Percentiles rank a stretch among this genome's conserved stretches.
Evolutionary conservation across 2,797 vertebrate species (phyloP).

Genomic region (Acipenser transmontanus): DNA sequence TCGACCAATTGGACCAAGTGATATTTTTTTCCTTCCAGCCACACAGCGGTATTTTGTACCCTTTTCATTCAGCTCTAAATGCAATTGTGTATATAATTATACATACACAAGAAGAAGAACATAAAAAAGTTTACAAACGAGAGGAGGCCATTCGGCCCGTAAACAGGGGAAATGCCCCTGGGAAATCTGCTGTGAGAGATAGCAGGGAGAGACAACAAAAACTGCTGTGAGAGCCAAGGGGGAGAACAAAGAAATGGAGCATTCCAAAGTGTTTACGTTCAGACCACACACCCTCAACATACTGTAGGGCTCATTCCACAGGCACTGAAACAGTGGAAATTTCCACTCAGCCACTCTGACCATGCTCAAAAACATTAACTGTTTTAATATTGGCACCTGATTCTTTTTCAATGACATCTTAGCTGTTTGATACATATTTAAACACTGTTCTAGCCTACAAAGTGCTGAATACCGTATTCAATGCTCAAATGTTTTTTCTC

Average conservation of each 20-base stretch:
- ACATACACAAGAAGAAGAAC: too few relatives aligned
- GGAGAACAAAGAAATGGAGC: not conserved
- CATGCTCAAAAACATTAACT: conserved; percentile 29
- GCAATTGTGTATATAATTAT: too few relatives aligned
- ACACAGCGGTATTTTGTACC: too few relatives aligned
- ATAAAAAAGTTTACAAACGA: too few relatives aligned
- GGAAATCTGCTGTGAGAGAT: not conserved
- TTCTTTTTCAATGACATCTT: too few relatives aligned
- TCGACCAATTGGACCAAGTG: too few relatives aligned
- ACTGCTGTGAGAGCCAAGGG: not conserved
- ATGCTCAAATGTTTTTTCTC: too few relatives aligned
- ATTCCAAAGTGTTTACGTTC: conserved; percentile 5
- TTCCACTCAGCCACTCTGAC: conserved; percentile 30
- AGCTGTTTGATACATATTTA: not conserved
- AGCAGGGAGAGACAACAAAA: not conserved
- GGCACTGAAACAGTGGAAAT: conserved; percentile 29
- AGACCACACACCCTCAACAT: conserved; percentile 1
- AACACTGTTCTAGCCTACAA: not conserved
- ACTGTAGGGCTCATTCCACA: not conserved
- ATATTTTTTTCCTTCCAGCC: too few relatives aligned
- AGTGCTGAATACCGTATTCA: too few relatives aligned
- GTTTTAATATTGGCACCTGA: conserved; percentile 12
- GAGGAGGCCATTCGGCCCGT: too few relatives aligned
- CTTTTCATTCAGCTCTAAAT: too few relatives aligned
- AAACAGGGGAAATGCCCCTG: not conserved